These are phyloP conservation scores for Pitangus sulphuratus DNA, from an alignment of 2,797 vertebrate species.

Conservation along the genomic window DNA sequence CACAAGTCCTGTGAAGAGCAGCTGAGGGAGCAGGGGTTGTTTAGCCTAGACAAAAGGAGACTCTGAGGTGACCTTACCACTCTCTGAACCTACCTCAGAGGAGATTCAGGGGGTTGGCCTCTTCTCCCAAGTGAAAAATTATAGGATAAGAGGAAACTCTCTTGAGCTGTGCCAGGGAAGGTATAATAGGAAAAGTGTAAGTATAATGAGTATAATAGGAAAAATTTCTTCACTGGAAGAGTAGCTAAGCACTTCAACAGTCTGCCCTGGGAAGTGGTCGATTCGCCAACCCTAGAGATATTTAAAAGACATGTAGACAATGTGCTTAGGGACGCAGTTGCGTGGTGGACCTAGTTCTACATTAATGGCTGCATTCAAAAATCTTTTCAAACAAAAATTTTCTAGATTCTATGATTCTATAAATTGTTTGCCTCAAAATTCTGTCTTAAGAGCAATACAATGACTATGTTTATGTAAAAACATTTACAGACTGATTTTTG, in stretches of 20 bases:
- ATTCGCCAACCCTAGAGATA: background rate
- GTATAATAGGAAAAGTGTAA: no score
- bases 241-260: background rate
- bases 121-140: background rate
- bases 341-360: background rate
- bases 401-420: background rate
- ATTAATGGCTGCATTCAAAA: background rate
- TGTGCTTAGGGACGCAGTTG: background rate
- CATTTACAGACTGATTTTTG: background rate
- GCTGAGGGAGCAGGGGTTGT: background rate
- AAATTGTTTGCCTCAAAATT: background rate
- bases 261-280: background rate
- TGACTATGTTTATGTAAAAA: background rate
- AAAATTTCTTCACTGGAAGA: background rate
- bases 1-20: accelerated
- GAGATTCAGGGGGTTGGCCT: accelerated
- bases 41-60: background rate
- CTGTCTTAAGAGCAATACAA: background rate
- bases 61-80: accelerated
- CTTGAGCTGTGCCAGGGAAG: background rate
- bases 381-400: background rate
- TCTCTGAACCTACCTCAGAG: background rate
- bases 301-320: background rate
- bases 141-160: background rate
- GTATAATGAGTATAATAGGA: background rate